Base-by-base conservation (phyloP, 2,797 vertebrate species). In the Notoglanidium macrostoma region DNA sequence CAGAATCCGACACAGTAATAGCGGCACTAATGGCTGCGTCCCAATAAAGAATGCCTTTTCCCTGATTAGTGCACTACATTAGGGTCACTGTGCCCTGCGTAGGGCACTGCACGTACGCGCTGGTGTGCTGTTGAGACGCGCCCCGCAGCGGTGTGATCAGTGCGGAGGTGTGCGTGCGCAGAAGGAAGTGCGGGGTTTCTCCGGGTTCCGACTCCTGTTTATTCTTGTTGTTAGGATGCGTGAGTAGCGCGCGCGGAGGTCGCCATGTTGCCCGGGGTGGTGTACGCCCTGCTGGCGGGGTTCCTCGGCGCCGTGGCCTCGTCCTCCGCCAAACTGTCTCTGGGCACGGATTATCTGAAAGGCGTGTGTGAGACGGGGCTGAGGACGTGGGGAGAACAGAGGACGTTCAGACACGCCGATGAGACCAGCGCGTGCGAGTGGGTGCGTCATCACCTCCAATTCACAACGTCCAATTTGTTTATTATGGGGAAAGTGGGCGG, bases 301-400 rank as follows among this genome's bases (percentile, higher is more conserved):
- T 96, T 96, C 76, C 94, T 97, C 88, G 97, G 97, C 74, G 96
- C 97, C 83, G 94, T 98, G 92, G 97, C 97, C 73, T 97, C 97
- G 88, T 96, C 97, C 40, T 96, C 96, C 77, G 97, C 97, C 78
- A 98, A 97, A 72, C 95, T 98, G 92, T 97, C 97, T 70, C 96
- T 98, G 29, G 96, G 97, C 90, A 94, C 94, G 59, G 95, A 96
- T 92, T 95, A 96, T 77, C 94, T 96, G 90, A 96, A 96, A 90
- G 95, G 96, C 83, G 95, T 96, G 85, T 96, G 95, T 84, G 95
- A 94, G 89, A 94, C 94, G 88, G 94, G 92, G 88, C 94, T 95
- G 91, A 92, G 93, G 92, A 94, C 93, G 84, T 96, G 95, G 94
- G 94, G 95, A 12, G 95, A 95, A 88, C 94, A 94, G 93, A 91